These are phyloP conservation scores for Hormiphora californensis DNA, from an alignment of 37 sponge, comb jelly and placozoan genomes.

Conservation along the genomic window DNA sequence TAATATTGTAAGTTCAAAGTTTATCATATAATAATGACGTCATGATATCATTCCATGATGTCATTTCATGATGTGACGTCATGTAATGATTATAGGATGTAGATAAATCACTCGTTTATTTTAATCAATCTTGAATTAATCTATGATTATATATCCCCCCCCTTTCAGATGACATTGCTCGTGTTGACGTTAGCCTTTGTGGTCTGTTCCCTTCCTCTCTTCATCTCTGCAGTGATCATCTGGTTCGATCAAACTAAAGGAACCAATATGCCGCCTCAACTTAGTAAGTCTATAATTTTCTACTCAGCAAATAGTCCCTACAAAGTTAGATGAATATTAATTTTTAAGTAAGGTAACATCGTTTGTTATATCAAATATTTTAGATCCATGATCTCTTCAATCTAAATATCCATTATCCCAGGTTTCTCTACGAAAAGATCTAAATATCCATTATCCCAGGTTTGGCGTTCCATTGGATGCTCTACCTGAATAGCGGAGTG, in stretches of 20 bases:
- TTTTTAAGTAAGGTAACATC: too few species aligned
- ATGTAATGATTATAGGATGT: background rate
- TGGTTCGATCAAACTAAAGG: constrained; percentile 41
- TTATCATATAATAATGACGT: too few species aligned
- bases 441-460: background rate
- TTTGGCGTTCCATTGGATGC: constrained; percentile 52
- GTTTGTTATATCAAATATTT: too few species aligned
- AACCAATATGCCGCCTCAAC: background rate
- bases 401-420: too few species aligned
- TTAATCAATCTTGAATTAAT: too few species aligned
- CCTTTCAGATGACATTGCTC: background rate
- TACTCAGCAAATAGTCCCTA: too few species aligned
- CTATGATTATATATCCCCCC: background rate
- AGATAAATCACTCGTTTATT: background rate
- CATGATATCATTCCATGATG: background rate
- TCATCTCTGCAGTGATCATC: constrained; percentile 16
- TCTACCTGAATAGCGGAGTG: constrained; percentile 38
- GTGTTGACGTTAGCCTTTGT: constrained; percentile 50
- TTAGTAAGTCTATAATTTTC: constrained; percentile 38
- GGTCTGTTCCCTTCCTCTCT: constrained; percentile 48
- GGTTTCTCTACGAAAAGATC: too few species aligned
- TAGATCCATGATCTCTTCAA: too few species aligned
- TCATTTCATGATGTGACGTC: background rate
- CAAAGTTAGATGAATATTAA: too few species aligned
- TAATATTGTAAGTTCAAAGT: too few species aligned